Conservation (phyloP, 1,140 invertebrate genomes). For the Thrips palmi region DNA sequence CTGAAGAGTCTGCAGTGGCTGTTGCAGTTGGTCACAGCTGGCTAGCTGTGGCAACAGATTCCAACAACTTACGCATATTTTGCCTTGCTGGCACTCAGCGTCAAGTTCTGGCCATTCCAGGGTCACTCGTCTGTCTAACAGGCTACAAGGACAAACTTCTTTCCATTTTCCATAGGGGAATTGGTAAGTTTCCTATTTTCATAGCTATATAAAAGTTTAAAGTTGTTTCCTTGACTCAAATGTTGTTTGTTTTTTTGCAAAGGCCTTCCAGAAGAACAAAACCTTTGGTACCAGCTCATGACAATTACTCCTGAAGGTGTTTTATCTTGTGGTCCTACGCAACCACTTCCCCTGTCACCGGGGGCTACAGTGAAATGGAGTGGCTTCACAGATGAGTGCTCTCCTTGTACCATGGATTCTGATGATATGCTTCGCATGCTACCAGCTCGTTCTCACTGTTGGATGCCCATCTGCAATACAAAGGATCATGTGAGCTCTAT, state of each 20-base stretch:
- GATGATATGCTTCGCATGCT: slow-evolving; percentile 46
- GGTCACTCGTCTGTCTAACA: slow-evolving; percentile 47
- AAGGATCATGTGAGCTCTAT: slow-evolving; percentile 35
- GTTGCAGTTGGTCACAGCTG: slow-evolving; percentile 51
- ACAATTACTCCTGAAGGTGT: slow-evolving; percentile 10
- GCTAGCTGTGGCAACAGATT: slow-evolving; percentile 58
- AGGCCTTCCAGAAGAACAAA: slow-evolving; percentile 17
- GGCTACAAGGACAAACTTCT: slow-evolving; percentile 49
- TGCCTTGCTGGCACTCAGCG: slow-evolving; percentile 69
- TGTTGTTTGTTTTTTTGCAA: slow-evolving; percentile 10
- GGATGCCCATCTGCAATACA: slow-evolving; percentile 63
- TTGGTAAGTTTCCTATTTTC: slow-evolving; percentile 23
- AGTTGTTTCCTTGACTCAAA: slow-evolving; percentile 4
- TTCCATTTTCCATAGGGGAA: slow-evolving; percentile 54
- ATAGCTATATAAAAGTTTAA: background rate
- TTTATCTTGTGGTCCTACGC: slow-evolving; percentile 1
- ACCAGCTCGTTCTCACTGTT: slow-evolving; percentile 37
- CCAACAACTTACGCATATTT: slow-evolving; percentile 59
- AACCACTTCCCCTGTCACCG: slow-evolving; percentile 43
- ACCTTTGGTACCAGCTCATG: slow-evolving; percentile 12
- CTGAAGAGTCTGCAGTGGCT: slow-evolving; percentile 55
- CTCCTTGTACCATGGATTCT: slow-evolving; percentile 44
- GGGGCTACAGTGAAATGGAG: slow-evolving; percentile 56
- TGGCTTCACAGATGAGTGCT: slow-evolving; percentile 65
- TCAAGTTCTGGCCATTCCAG: slow-evolving; percentile 52